A percentile compares a stretch with the other conserved stretches of the same genome.
Conservation (phyloP, 2,888 invertebrate species). For the Phytoseiulus persimilis region DNA sequence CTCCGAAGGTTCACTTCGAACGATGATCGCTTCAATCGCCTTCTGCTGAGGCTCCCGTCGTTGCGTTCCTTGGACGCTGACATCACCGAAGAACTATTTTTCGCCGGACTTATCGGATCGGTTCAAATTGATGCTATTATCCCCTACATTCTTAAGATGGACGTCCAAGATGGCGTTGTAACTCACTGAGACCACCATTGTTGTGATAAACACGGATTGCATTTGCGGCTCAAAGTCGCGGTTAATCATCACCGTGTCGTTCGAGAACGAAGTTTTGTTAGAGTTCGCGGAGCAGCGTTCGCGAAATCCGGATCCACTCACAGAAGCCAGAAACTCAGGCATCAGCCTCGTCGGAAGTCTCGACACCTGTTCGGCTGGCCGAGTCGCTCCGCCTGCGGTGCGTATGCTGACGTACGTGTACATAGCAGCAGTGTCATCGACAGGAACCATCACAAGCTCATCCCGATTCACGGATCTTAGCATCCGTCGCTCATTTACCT, state of each 20-base stretch:
- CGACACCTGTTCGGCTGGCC: too few species aligned
- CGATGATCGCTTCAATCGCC: slow-evolving; percentile 33
- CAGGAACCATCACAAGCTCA: not conserved
- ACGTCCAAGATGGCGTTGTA: slow-evolving; percentile 42
- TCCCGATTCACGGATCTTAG: not conserved
- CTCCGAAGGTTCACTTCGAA: not conserved
- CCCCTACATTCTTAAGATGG: slow-evolving; percentile 72
- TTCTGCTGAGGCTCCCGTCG: slow-evolving; percentile 55
- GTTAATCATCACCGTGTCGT: not conserved
- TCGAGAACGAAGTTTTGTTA: not conserved
- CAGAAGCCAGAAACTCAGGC: too few species aligned
- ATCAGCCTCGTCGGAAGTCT: too few species aligned
- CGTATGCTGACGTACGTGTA: not conserved
- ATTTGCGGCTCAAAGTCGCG: not conserved
- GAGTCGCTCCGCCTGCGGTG: too few species aligned
- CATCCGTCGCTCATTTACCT: not conserved
- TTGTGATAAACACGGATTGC: not conserved
- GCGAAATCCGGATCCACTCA: too few species aligned
- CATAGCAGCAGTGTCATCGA: not conserved
- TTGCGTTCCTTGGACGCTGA: slow-evolving; percentile 59
- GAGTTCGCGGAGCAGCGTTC: too few species aligned
- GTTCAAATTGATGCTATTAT: slow-evolving; percentile 91
- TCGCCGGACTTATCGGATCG: slow-evolving; percentile 78
- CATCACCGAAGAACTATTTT: slow-evolving; percentile 76
- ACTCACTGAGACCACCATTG: not conserved